Conservation (phyloP, 2,888 invertebrate species). For the Pristionchus arcanus region DNA sequence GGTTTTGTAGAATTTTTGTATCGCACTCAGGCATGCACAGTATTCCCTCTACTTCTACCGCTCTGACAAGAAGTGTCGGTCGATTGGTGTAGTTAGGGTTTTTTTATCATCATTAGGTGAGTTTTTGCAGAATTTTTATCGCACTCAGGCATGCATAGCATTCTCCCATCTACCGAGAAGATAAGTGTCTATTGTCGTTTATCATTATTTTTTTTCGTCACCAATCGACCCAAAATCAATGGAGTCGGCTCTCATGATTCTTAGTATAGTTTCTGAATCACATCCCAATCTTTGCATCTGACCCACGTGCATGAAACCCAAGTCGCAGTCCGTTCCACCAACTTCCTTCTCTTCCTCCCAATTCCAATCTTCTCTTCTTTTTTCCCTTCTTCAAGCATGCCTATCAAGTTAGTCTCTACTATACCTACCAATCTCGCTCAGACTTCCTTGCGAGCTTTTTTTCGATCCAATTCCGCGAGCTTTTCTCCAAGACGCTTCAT, state of each 20-base stretch:
- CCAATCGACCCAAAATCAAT: too few relatives aligned
- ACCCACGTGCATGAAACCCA: background rate
- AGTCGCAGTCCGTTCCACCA: background rate
- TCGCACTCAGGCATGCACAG: constrained; percentile 22
- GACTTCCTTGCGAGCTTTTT: background rate
- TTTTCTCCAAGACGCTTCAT: background rate
- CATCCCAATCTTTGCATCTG: too few relatives aligned
- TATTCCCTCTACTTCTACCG: background rate
- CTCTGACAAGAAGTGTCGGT: too few relatives aligned
- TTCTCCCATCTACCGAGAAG: too few relatives aligned
- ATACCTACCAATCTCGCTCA: constrained; percentile 22
- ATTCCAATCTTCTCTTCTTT: background rate
- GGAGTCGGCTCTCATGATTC: too few relatives aligned
- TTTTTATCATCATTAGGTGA: too few relatives aligned
- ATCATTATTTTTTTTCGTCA: too few relatives aligned
- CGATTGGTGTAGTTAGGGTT: too few relatives aligned
- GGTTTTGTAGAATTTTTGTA: too few relatives aligned
- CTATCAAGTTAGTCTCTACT: constrained; percentile 30
- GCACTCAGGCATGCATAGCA: background rate
- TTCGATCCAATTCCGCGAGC: constrained; percentile 31
- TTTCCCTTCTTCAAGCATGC: background rate
- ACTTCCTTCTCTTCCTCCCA: background rate
- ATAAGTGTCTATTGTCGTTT: too few relatives aligned
- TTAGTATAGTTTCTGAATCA: too few relatives aligned
- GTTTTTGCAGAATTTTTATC: too few relatives aligned